Base-by-base conservation (phyloP, 2,113 vertebrate species). In the Fulmarus glacialis region DNA sequence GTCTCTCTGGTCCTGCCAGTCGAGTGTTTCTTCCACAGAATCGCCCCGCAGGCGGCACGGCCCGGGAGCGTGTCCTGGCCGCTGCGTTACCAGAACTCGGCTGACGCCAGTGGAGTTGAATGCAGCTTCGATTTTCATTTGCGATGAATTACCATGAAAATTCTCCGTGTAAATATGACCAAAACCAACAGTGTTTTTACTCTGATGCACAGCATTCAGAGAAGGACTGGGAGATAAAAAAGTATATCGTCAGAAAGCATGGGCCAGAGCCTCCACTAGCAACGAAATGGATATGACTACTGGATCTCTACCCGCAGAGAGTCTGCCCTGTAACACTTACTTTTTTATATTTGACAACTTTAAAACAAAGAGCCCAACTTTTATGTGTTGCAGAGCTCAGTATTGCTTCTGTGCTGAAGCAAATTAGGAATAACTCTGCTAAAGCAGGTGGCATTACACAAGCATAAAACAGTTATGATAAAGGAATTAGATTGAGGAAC, bases 31-130 rank as follows among this genome's bases (percentile, higher is more conserved):
- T 53, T 5, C 20, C n/a, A 8, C 48, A 30, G 12, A 36, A 34
- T 7, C 11, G 6, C 30, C 72, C 45, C 32, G 2, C 12, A 3
- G 9, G 4, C 12, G 20, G 80, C 78, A 20, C 30, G 2, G 23
- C 60, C 70, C 22, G 2, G 48, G 24, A 45, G 18, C 0, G 2
- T 17, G 58, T 45, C 62, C 87, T 42, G 85, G 52, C 45, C 7
- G 4, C 58, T 43, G n/a, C 1, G 0, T 9, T 22, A 9, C 62
- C 48, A 64, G 26, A 1, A 40, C 72, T 40, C 16, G 4, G 36
- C 68, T 62, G 22, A 30, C 5, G 3, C 20, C 72, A 15, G 38
- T 3, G 79, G 21, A 16, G 27, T 8, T 63, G 36, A 75, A 52
- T 4, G 8, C 23, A 23, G 59, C 62, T 58, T 30, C 11, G 6